Evolutionary conservation across 2,888 invertebrate genomes (phyloP).

Genomic region (Dryobota labecula): DNA sequence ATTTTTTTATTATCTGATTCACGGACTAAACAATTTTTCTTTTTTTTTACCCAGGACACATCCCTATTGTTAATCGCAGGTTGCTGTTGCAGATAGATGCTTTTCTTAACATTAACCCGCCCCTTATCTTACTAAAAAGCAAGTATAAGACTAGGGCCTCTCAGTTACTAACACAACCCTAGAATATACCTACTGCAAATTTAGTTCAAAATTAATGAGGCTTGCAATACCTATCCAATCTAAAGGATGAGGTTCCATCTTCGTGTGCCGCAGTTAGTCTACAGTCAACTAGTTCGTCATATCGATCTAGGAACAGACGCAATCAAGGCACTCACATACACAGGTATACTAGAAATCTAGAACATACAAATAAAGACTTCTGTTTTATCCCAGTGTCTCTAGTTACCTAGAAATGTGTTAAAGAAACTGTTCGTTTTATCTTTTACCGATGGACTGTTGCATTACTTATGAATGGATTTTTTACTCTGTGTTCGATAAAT

Average conservation of each 20-base stretch:
- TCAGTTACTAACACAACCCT: neutral
- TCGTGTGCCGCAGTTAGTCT: constrained; percentile 20
- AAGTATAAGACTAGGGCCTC: neutral
- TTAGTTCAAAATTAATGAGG: constrained; percentile 29
- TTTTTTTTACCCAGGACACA: too few species aligned
- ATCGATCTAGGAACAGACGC: constrained; percentile 32
- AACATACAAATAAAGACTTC: constrained; percentile 26
- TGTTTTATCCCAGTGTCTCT: neutral
- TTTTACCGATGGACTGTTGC: neutral
- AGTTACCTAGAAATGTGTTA: neutral
- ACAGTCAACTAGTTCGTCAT: constrained; percentile 33
- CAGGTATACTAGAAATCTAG: neutral
- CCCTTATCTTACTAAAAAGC: neutral
- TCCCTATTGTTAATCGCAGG: neutral
- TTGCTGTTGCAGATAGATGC: neutral
- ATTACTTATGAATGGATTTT: constrained; percentile 4
- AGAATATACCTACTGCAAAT: constrained; percentile 7
- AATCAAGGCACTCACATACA: constrained; percentile 29
- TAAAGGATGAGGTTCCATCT: constrained; percentile 19
- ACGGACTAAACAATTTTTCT: too few species aligned
- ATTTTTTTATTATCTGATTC: too few species aligned
- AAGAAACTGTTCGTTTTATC: constrained; percentile 1
- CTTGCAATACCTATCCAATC: constrained; percentile 32
- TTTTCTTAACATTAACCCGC: too few species aligned
- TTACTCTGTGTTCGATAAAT: neutral